Percentiles rank a stretch among this genome's conserved stretches.
Evolutionary conservation across 2,888 invertebrate species (phyloP).

Genomic region (Pristionchus japonicus): DNA sequence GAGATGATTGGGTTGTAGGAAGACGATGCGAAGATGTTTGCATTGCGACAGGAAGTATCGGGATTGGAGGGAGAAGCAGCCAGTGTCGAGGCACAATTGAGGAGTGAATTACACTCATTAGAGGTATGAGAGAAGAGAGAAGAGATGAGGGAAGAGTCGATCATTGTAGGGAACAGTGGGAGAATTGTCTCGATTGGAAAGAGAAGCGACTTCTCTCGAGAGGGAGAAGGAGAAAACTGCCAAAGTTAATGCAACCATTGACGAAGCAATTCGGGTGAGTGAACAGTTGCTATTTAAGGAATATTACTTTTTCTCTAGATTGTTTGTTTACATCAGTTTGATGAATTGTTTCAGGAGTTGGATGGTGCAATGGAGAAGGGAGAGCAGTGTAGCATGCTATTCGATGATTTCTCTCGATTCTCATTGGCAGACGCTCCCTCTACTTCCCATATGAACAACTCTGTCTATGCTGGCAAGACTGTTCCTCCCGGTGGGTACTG

Average conservation of each 20-base stretch:
- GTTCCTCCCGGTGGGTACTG: constrained; percentile 16
- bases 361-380: background rate
- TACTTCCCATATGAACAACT: constrained; percentile 4
- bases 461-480: background rate
- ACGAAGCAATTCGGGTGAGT: background rate
- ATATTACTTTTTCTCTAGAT: too few relatives aligned
- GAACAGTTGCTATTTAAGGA: background rate
- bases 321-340: too few relatives aligned
- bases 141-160: background rate
- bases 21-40: constrained; percentile 11
- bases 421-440: constrained; percentile 42
- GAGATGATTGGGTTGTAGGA: constrained; percentile 32
- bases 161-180: constrained; percentile 41
- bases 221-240: constrained; percentile 16
- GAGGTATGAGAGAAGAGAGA: background rate
- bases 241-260: constrained; percentile 30
- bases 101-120: constrained; percentile 40
- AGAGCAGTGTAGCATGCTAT: constrained; percentile 5
- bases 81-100: constrained; percentile 6
- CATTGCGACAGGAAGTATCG: constrained; percentile 11
- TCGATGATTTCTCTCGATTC: constrained; percentile 47
- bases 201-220: constrained; percentile 42
- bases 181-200: constrained; percentile 46
- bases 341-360: constrained; percentile 21
- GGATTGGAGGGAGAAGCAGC: constrained; percentile 9